phyloP scores from a whole-genome alignment of 2,888 invertebrate species.

The Drosophila ustulata region DNA sequence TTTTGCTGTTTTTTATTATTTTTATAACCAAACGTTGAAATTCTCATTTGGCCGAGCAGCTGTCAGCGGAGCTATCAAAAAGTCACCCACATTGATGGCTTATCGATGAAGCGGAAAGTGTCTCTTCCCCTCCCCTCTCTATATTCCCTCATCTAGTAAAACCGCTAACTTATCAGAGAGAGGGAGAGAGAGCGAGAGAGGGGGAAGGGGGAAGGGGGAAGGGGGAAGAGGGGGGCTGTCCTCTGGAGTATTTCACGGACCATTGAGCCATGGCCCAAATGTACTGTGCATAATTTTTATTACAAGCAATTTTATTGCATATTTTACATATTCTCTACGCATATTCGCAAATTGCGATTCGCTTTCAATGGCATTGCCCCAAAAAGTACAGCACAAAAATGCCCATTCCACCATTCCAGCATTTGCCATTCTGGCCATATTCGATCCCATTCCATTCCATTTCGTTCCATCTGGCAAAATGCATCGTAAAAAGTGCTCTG shows the following conservation, averaged over 20 bases:
- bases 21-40: conserved; percentile 23
- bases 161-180: conserved; percentile 11
- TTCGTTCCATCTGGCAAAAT: conserved; percentile 42
- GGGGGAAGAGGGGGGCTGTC: neutral
- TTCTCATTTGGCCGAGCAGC: conserved; percentile 52
- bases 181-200: neutral
- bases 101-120: conserved; percentile 55
- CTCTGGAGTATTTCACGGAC: conserved; percentile 55
- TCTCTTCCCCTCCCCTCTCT: neutral
- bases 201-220: neutral
- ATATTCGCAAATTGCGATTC: conserved; percentile 42
- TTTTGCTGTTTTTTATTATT: conserved; percentile 45
- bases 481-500: conserved; percentile 46
- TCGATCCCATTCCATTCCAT: conserved; percentile 34
- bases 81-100: conserved; percentile 64
- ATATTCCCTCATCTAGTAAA: too few species aligned
- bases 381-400: neutral
- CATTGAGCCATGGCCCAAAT: conserved; percentile 69
- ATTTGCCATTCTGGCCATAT: conserved; percentile 11
- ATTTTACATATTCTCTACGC: conserved; percentile 48
- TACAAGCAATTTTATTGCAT: conserved; percentile 69
- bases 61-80: conserved; percentile 61
- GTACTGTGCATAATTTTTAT: conserved; percentile 77
- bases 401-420: conserved; percentile 16
- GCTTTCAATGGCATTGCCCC: conserved; percentile 17